Evolutionary conservation across 1,140 invertebrate species (phyloP).

Genomic region (Hypothenemus hampei): DNA sequence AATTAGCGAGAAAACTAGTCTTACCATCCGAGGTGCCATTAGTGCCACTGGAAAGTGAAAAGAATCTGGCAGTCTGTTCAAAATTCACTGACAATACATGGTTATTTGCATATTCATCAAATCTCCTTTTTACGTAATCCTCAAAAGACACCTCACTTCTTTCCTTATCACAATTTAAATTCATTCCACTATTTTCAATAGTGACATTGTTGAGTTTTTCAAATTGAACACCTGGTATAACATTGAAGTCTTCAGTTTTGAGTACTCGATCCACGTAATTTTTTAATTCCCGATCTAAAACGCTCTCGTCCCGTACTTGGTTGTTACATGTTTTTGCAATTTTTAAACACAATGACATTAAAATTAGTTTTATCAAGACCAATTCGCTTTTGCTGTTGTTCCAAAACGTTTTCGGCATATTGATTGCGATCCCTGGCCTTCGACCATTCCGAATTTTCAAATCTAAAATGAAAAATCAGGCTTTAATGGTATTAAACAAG

Average conservation of each 20-base stretch:
- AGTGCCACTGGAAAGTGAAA: slow-evolving; percentile 30
- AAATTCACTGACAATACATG: slow-evolving; percentile 53
- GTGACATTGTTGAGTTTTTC: slow-evolving; percentile 32
- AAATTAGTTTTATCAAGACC: slow-evolving; percentile 28
- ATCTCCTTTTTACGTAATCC: slow-evolving; percentile 37
- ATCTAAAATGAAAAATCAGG: slow-evolving; percentile 31
- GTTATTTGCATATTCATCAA: slow-evolving; percentile 43
- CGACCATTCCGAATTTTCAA: slow-evolving; percentile 26
- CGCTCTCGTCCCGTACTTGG: slow-evolving; percentile 25
- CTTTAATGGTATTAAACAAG: too few species aligned
- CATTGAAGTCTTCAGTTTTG: slow-evolving; percentile 44
- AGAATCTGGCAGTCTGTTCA: slow-evolving; percentile 54
- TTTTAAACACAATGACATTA: slow-evolving; percentile 22
- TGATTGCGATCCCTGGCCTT: slow-evolving; percentile 9
- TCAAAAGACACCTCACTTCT: slow-evolving; percentile 29
- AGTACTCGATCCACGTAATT: slow-evolving; percentile 45
- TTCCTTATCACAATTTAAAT: slow-evolving; percentile 19
- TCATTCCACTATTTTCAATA: background rate
- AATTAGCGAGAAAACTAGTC: too few species aligned
- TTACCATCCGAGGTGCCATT: too few species aligned
- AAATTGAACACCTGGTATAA: slow-evolving; percentile 50
- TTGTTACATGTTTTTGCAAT: slow-evolving; percentile 23
- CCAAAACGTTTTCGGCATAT: slow-evolving; percentile 28
- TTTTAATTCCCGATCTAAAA: slow-evolving; percentile 42
- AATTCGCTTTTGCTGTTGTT: slow-evolving; percentile 17